phyloP scores from a whole-genome alignment of 2,888 invertebrate genomes.

The Neria commutata region DNA sequence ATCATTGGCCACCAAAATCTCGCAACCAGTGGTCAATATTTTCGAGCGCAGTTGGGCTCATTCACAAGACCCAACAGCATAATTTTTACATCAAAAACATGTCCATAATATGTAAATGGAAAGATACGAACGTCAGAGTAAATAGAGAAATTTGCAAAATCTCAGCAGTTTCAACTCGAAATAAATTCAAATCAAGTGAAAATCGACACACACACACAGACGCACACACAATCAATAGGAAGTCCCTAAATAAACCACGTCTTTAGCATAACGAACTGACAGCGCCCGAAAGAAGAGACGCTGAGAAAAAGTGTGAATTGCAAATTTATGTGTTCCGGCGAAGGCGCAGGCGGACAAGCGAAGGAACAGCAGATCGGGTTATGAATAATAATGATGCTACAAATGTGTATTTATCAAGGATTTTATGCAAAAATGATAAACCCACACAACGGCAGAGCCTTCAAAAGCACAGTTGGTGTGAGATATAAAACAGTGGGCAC shows the following conservation, averaged over 20 bases:
- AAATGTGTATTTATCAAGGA: not conserved
- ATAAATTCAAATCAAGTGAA: conserved; percentile 52
- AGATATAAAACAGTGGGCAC: too few relatives aligned
- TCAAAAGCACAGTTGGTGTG: too few relatives aligned
- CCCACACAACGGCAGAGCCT: too few relatives aligned
- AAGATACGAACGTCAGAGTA: conserved; percentile 37
- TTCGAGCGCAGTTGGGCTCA: conserved; percentile 23
- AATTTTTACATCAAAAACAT: conserved; percentile 60
- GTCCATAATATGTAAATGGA: conserved; percentile 43
- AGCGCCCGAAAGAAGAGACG: conserved; percentile 5
- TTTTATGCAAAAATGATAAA: not conserved
- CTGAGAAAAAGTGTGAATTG: conserved; percentile 53
- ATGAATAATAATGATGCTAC: conserved; percentile 49
- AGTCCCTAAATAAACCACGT: conserved; percentile 19
- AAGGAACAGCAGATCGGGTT: conserved; percentile 41
- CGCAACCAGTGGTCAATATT: not conserved
- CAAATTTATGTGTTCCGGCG: conserved; percentile 45
- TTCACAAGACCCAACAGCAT: conserved; percentile 50
- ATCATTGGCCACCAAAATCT: not conserved
- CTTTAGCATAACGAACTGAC: conserved; percentile 8
- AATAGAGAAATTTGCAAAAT: conserved; percentile 34
- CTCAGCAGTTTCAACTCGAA: conserved; percentile 41
- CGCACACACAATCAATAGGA: conserved; percentile 20
- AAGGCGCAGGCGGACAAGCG: conserved; percentile 14
- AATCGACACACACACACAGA: conserved; percentile 47